These are phyloP conservation scores for Ascidia mentula DNA, from an alignment of 23 tunicate genomes.

Conservation along the genomic window DNA sequence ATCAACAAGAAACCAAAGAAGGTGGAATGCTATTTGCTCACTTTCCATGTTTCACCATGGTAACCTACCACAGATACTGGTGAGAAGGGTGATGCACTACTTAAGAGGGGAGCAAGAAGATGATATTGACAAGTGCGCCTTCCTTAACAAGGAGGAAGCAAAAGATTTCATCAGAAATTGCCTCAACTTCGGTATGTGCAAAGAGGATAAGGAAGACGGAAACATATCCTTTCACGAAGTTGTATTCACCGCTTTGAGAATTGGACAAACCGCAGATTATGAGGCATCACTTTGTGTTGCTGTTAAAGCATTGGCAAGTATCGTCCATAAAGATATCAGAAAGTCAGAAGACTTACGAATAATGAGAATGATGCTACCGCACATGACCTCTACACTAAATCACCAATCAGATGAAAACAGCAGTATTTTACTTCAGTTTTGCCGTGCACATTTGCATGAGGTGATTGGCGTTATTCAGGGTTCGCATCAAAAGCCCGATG, in stretches of 20 bases:
- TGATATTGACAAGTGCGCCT: not conserved
- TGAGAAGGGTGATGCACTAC: not conserved
- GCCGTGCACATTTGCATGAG: not conserved
- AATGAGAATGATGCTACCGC: not conserved
- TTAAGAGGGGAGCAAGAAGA: not conserved
- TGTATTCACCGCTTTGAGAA: not conserved
- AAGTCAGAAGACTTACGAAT: not conserved
- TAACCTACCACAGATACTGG: not conserved
- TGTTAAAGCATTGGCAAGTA: not conserved
- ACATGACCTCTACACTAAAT: not conserved
- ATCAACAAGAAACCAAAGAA: no score
- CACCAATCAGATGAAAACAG: not conserved
- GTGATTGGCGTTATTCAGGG: not conserved
- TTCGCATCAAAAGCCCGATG: not conserved
- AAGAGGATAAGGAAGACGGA: not conserved
- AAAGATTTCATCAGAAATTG: not conserved
- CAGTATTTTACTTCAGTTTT: not conserved
- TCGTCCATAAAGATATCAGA: not conserved
- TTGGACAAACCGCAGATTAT: not conserved
- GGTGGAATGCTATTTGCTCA: not conserved
- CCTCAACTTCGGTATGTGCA: not conserved
- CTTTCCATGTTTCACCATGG: not conserved
- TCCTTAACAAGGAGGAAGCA: not conserved
- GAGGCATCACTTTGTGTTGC: not conserved
- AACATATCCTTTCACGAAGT: not conserved